phyloP scores from a whole-genome alignment of 2,113 vertebrate genomes.

The Epinephelus moara region DNA sequence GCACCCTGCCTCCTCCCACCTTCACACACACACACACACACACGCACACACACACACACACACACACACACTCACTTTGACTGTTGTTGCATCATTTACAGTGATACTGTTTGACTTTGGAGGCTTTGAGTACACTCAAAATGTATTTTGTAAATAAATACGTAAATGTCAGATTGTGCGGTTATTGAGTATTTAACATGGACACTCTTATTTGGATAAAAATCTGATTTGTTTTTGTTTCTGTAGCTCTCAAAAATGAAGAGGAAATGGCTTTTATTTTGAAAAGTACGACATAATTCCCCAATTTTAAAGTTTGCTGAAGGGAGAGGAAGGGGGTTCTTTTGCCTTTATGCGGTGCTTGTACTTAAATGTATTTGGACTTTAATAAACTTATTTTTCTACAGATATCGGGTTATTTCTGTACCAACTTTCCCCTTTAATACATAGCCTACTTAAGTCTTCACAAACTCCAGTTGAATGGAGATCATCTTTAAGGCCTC shows the following conservation, averaged over 20 bases:
- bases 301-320: not conserved
- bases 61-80: constrained; percentile 5
- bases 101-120: constrained; percentile 2
- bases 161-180: constrained; percentile 19
- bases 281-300: not conserved
- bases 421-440: not conserved
- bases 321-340: not conserved
- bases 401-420: constrained; percentile 16
- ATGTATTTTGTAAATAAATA: constrained; percentile 62
- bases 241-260: not conserved
- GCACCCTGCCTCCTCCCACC: not conserved
- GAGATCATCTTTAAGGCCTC: not conserved
- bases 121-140: constrained; percentile 40
- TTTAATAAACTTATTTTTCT: constrained; percentile 61
- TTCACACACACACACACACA: not conserved
- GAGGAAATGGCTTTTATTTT: constrained; percentile 25
- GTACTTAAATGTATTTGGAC: constrained; percentile 31
- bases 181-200: not conserved
- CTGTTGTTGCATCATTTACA: constrained; percentile 13
- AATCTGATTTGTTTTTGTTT: not conserved
- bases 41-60: not conserved
- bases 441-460: not conserved
- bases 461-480: not conserved
- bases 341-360: constrained; percentile 18
- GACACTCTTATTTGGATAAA: not conserved